A percentile compares a stretch with the other conserved stretches of the same genome.
Evolutionary conservation across 2,797 vertebrate genomes (phyloP).

Genomic region (Melanotaenia parkinsoni): DNA sequence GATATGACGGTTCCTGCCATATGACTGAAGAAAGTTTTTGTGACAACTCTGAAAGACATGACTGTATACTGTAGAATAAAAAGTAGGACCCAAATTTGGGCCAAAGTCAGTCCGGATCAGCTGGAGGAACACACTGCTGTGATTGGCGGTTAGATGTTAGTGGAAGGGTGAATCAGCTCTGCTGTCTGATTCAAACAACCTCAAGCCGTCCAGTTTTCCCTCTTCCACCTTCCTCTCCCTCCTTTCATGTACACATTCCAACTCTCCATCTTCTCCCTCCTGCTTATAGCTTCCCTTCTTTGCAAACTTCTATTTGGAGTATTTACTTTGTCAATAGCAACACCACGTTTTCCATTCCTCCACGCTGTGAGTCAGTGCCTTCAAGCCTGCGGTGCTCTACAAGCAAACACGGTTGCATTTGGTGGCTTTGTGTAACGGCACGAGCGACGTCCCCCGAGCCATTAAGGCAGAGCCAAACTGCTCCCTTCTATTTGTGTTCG

Average conservation of each 20-base stretch:
- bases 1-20: no score
- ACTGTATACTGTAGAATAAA: no score
- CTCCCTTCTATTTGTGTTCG: constrained; percentile 80
- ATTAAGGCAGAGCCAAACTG: constrained; percentile 66
- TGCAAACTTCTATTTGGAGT: constrained; percentile 30
- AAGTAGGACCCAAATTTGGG: no score
- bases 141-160: neutral
- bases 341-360: constrained; percentile 48
- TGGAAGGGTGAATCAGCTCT: neutral
- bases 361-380: constrained; percentile 54
- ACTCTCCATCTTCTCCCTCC: neutral
- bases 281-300: constrained; percentile 3
- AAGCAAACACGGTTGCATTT: constrained; percentile 60
- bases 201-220: neutral
- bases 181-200: neutral
- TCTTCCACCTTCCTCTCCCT: neutral
- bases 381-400: constrained; percentile 54
- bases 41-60: no score
- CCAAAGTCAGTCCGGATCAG: no score
- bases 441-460: constrained; percentile 46
- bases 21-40: no score
- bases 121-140: neutral
- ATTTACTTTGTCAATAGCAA: constrained; percentile 60
- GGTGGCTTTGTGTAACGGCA: constrained; percentile 47
- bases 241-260: neutral